phyloP scores from a whole-genome alignment of 1,140 invertebrate species.

The Micrasema minimum region DNA sequence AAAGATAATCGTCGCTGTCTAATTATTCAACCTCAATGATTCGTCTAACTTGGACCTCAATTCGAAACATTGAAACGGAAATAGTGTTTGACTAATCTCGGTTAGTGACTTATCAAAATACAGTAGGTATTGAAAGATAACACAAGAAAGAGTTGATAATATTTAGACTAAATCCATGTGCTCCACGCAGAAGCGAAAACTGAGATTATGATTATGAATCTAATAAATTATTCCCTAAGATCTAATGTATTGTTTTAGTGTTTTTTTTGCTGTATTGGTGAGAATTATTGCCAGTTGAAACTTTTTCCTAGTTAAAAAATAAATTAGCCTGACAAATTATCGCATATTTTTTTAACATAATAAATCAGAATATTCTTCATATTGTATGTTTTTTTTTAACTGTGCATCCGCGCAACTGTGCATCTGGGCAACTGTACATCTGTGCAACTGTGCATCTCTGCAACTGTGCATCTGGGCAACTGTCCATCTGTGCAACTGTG shows the following conservation, averaged over 20 bases:
- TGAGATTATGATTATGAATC: not conserved
- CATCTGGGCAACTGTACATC: no score
- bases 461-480: no score
- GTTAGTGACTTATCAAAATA: not conserved
- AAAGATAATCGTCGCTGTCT: slow-evolving; percentile 4
- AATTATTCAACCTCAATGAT: slow-evolving; percentile 23
- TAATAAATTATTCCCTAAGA: not conserved
- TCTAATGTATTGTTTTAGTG: not conserved
- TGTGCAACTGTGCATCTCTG: no score
- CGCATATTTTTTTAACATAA: no score
- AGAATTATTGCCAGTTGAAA: no score
- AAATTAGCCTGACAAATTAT: no score
- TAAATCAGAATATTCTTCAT: no score
- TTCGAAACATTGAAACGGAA: not conserved
- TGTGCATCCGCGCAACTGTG: no score
- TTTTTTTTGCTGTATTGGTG: no score
- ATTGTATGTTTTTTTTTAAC: no score
- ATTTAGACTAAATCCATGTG: not conserved
- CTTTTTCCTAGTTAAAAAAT: no score
- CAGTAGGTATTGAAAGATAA: not conserved
- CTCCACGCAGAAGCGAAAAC: not conserved
- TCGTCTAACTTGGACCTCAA: slow-evolving; percentile 3
- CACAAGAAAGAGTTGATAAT: not conserved
- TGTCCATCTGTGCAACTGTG: no score
- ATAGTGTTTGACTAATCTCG: slow-evolving; percentile 1